These are phyloP conservation scores for Mormyrus lacerda DNA, from an alignment of 2,113 vertebrate genomes.

Conservation along the genomic window DNA sequence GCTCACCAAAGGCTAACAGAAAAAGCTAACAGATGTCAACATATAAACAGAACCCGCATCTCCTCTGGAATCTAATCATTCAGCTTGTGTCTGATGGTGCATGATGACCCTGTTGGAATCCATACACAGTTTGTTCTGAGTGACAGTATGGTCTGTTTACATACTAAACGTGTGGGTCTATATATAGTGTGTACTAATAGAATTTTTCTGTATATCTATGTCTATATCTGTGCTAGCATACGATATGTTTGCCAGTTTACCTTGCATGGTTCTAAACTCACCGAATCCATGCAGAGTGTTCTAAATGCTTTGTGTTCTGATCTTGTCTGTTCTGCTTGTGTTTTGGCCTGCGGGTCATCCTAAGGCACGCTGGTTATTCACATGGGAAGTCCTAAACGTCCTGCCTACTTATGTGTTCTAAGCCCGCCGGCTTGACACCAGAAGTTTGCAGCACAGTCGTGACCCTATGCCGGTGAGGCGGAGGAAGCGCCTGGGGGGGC, in stretches of 20 bases:
- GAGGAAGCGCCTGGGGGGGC: conserved; percentile 37
- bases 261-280: neutral
- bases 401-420: neutral
- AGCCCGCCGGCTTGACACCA: neutral
- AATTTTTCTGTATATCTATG: neutral
- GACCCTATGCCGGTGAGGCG: neutral
- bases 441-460: neutral
- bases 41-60: neutral
- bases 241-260: neutral
- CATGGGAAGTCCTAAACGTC: neutral
- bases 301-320: neutral
- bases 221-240: neutral
- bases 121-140: neutral
- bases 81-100: neutral
- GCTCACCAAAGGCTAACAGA: neutral
- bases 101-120: neutral
- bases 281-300: neutral
- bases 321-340: neutral
- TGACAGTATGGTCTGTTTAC: neutral
- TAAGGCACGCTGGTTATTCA: neutral
- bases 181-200: neutral
- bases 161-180: neutral
- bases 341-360: neutral
- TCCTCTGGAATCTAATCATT: neutral
- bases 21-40: neutral